These are phyloP conservation scores for Danio jaintianensis DNA, from an alignment of 2,797 vertebrate genomes.

Conservation along the genomic window DNA sequence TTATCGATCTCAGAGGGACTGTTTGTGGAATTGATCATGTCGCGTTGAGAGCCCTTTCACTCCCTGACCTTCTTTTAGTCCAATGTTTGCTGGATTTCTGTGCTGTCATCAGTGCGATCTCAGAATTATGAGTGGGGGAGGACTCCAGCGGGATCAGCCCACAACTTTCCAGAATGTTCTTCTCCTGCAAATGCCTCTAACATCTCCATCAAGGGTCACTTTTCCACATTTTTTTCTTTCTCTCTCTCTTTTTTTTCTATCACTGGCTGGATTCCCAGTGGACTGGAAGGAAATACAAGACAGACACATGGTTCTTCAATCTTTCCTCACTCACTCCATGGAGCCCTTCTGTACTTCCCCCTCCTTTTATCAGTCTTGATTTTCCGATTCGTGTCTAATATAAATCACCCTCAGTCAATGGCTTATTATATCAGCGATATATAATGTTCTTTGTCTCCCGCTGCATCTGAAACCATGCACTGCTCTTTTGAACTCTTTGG, in stretches of 20 bases:
- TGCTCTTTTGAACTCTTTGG: conserved; percentile 41
- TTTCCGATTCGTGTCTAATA: conserved; percentile 52
- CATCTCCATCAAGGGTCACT: conserved; percentile 57
- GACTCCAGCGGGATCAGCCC: conserved; percentile 48
- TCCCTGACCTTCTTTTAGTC: conserved; percentile 45
- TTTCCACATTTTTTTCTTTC: conserved; percentile 49
- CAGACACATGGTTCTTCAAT: conserved; percentile 54
- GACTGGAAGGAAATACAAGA: conserved; percentile 54
- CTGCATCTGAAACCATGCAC: conserved; percentile 3
- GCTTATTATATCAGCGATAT: conserved; percentile 15
- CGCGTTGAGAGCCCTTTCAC: background rate
- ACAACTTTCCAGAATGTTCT: conserved; percentile 50
- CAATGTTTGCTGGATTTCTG: conserved; percentile 56
- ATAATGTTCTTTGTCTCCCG: conserved; percentile 44
- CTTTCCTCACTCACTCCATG: conserved; percentile 20
- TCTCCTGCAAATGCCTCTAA: conserved; percentile 55
- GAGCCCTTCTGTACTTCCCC: conserved; percentile 44
- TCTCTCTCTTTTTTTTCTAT: conserved; percentile 19
- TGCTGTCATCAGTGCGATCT: conserved; percentile 64
- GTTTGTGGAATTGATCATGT: conserved; percentile 43
- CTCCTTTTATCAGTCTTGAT: conserved; percentile 43
- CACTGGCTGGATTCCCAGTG: conserved; percentile 61
- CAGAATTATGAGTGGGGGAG: conserved; percentile 44
- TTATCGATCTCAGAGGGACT: conserved; percentile 43
- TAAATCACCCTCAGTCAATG: conserved; percentile 36